Base-by-base conservation (phyloP, 2,888 invertebrate species). In the Drosophila birchii region DNA sequence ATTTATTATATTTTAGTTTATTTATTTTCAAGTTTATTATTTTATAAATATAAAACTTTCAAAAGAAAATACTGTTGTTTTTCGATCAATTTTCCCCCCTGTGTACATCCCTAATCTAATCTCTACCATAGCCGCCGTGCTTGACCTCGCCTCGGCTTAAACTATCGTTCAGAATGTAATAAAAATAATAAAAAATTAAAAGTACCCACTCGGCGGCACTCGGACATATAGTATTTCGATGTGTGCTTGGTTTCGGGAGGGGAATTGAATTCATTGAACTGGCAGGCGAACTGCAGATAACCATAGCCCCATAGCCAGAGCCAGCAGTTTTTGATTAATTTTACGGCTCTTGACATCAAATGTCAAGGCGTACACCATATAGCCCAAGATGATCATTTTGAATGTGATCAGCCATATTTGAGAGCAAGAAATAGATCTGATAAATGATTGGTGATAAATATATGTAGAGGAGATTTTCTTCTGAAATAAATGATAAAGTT, bases 131-230 rank as follows among this genome's bases (percentile, higher is more conserved):
- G 57, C 49, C 70, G 57, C 60, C 73, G 60, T 66, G 78, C 70
- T 66, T 81, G 81, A 81, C 86, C 80, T 80, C 86, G 68, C 41
- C 38, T 58, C 67, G 34, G 51, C 56, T 71, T 56, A 57, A 76
- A 76, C 61, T 76, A 26, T 66, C 47, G 43, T 43, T 61, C 58
- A 43, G 45, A 75, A 73, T 84, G 79, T 78, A 74, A 83, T 78
- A 76, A 76, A 62, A 83, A 71, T 71, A 73, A 86, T 74, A 74
- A 67, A 78, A 79, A 83, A 78, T 75, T 79, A 70, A 54, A 80
- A 80, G 67, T 54, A 60, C 66, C 66, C 67, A 57, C 41, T 51
- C 62, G 43, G 54, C 34, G 39, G 39, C 23, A 56, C 39, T 58
- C 20, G 44, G 14, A 39, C 5, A 32, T 56, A 38, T 43, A 53